A percentile compares a stretch with the other conserved stretches of the same genome.
Conservation (phyloP, 2,797 vertebrate species). For the Microtus californicus region DNA sequence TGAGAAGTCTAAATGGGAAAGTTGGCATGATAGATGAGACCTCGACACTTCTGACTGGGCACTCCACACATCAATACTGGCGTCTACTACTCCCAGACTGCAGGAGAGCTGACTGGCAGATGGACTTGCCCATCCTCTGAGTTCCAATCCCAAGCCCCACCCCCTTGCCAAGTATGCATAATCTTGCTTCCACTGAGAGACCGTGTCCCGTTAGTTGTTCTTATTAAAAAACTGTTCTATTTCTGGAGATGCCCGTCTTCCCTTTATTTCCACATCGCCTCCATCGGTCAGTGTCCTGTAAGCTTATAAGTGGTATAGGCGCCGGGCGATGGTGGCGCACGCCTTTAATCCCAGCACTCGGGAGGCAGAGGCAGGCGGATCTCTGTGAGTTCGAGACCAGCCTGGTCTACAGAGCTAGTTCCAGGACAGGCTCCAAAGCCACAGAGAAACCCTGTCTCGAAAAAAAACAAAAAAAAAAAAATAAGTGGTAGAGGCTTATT, state of each 20-base stretch:
- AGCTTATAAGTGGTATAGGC: background rate
- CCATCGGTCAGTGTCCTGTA: background rate
- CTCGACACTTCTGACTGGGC: background rate
- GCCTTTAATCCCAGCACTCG: too few species aligned
- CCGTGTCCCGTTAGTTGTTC: background rate
- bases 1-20: background rate
- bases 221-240: background rate
- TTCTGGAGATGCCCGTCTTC: background rate
- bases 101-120: background rate
- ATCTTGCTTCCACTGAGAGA: background rate
- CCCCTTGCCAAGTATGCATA: background rate
- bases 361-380: too few species aligned
- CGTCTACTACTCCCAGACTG: background rate
- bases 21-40: background rate
- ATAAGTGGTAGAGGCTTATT: background rate
- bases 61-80: background rate
- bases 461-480: too few species aligned
- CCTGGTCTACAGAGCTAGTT: too few species aligned
- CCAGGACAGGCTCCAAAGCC: too few species aligned
- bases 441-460: too few species aligned
- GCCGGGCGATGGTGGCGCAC: too few species aligned
- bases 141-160: background rate
- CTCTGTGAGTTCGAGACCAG: too few species aligned
- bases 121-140: background rate
- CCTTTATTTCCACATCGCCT: background rate